Conservation (phyloP, 37 sponge, comb jelly and placozoan genomes). For the Theonella swinhoei region DNA sequence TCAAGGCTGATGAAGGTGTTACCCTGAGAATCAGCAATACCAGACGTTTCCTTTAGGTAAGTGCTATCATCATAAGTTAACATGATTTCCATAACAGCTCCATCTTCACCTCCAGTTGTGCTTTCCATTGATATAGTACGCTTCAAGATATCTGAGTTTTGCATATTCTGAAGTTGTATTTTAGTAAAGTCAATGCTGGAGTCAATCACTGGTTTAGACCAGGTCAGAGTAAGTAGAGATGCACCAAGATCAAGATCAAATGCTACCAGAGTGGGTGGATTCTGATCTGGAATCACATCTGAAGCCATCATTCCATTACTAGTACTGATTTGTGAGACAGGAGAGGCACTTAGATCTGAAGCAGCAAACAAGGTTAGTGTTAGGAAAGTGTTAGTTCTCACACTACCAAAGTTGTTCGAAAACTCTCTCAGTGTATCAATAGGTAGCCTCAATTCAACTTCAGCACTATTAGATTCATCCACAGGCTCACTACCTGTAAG, state of each 20-base stretch:
- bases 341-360: conserved; percentile 71
- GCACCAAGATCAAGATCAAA: conserved; percentile 77
- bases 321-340: conserved; percentile 51
- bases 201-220: conserved; percentile 68
- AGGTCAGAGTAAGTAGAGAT: conserved; percentile 57
- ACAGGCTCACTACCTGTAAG: conserved; percentile 53
- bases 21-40: conserved; percentile 53
- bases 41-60: conserved; percentile 22
- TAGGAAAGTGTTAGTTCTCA: conserved; percentile 64
- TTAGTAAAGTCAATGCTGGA: conserved; percentile 19
- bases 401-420: conserved; percentile 45
- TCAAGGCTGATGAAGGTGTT: conserved; percentile 74
- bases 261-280: conserved; percentile 61
- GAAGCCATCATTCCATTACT: conserved; percentile 54
- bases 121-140: conserved; percentile 21
- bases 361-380: conserved; percentile 62
- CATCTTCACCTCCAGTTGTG: conserved; percentile 43
- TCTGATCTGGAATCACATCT: conserved; percentile 55
- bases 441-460: conserved; percentile 50
- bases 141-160: background rate
- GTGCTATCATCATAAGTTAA: conserved; percentile 41
- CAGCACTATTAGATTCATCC: conserved; percentile 11
- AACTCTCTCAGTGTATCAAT: conserved; percentile 37
- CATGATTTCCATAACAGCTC: conserved; percentile 61
- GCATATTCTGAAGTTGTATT: conserved; percentile 41